Evolutionary conservation across 2,888 invertebrate species (phyloP), one percentile per base, ranked within the genome.

Genomic region (Drosophila nigricruria): DNA sequence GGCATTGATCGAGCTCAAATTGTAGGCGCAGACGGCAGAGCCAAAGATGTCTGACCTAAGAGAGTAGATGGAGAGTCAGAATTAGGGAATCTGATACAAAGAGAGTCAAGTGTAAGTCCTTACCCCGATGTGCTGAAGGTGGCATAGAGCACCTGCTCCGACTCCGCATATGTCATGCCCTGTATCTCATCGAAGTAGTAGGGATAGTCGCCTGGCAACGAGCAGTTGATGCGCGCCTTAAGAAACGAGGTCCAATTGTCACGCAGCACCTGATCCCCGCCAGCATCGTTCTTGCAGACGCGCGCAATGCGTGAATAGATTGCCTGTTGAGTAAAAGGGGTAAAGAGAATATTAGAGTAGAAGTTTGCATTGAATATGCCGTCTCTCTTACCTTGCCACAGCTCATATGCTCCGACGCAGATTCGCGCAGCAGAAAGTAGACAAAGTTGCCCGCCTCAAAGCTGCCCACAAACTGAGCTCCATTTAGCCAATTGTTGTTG

Each of bases 181-280:
- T 97, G 97, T n/a, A 98, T 96, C 92, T 97, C 97, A 91, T 97
- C 95, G 88, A 97, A 98, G 92, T 97, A 96, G 93, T 97, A 97
- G 0, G 97, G 97, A 91, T 96, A 96, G 58, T 97, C 96, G 0
- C 97, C 97, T 0, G 96, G 96, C 16, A 97, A 93, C 0, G 97
- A 96, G 88, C 98, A 98, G 91, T 96, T 96, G 0, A 98, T 93
- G 0, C 97, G 94, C 0, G 97, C 97, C 93, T 98, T 98, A 18
- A 97, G 93, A 92, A 97, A 98, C 0, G 97, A 97, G n/a, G 97
- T 97, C 98, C 98, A 98, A 79, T 96, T 97, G 81, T 97, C 96
- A 79, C 95, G 96, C 91, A 96, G 94, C 92, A 96, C 94, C 65
- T 95, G 93, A 81, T 95, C 95, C 5, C 96, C 96, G n/a, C 97